Conservation (phyloP, 2,888 invertebrate genomes). For the Andrena bicolor region DNA sequence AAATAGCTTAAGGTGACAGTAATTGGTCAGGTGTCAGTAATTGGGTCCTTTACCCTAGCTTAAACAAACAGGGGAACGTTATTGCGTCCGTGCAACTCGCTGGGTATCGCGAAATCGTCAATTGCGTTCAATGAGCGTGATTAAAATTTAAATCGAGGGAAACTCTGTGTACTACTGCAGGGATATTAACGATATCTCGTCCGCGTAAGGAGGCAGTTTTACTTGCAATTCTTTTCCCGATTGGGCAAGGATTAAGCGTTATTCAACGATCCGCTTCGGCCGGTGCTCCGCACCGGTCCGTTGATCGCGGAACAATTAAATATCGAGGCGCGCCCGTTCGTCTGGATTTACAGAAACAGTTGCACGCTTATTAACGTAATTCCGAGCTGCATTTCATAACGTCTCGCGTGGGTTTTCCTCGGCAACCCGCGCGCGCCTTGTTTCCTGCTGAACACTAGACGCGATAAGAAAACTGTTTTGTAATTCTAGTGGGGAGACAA, state of each 20-base stretch:
- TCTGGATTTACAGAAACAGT: constrained; percentile 5
- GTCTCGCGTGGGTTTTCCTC: background rate
- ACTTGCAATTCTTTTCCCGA: background rate
- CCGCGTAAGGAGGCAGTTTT: background rate
- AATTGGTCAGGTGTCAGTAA: too few species aligned
- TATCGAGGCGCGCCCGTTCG: background rate
- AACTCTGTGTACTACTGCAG: background rate
- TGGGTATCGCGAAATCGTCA: background rate
- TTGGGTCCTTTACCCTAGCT: too few species aligned
- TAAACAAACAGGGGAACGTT: background rate
- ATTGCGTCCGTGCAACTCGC: background rate
- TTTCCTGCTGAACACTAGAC: background rate
- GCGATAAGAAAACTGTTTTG: constrained; percentile 6
- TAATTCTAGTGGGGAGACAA: background rate
- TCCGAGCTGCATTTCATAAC: background rate
- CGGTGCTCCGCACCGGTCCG: background rate
- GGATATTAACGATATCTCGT: background rate
- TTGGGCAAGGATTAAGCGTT: background rate
- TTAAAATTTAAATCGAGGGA: background rate
- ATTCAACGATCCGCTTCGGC: background rate
- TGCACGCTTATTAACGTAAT: background rate
- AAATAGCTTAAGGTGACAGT: too few species aligned
- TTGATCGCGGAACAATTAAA: background rate
- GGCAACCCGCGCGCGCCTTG: background rate
- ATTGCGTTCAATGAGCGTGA: background rate